Evolutionary conservation across 2,888 invertebrate genomes (phyloP).

Genomic region (Steinernema scapterisci): DNA sequence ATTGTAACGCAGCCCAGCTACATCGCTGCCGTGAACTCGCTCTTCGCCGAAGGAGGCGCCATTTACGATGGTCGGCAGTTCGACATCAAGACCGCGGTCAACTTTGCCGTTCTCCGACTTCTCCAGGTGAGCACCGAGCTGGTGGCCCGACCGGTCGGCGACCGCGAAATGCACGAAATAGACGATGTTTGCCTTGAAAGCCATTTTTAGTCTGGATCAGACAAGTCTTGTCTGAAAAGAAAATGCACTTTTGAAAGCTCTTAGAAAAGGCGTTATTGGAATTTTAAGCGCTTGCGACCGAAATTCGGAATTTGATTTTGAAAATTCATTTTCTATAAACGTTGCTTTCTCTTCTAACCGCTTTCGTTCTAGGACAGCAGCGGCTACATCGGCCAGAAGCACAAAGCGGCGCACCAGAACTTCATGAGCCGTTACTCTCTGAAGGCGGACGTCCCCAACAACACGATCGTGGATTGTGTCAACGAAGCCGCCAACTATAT

Average conservation of each 20-base stretch:
- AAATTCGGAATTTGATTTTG: too few species aligned
- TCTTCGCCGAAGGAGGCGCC: slow-evolving; percentile 40
- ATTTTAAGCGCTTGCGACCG: too few species aligned
- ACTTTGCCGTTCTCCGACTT: slow-evolving; percentile 52
- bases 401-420: slow-evolving; percentile 20
- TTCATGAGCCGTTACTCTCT: neutral
- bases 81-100: slow-evolving; percentile 42
- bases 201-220: too few species aligned
- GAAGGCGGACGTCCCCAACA: slow-evolving; percentile 6
- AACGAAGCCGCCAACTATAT: slow-evolving; percentile 53
- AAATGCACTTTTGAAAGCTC: too few species aligned
- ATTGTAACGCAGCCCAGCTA: slow-evolving; percentile 58
- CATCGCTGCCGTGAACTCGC: slow-evolving; percentile 55
- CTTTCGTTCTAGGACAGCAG: slow-evolving; percentile 38
- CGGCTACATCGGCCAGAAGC: slow-evolving; percentile 44
- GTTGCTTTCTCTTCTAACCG: too few species aligned
- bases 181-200: too few species aligned
- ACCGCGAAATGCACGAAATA: neutral
- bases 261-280: too few species aligned
- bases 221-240: too few species aligned
- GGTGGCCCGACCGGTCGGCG: slow-evolving; percentile 8
- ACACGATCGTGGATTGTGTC: slow-evolving; percentile 44
- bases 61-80: slow-evolving; percentile 33
- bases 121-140: slow-evolving; percentile 34
- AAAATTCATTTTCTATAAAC: too few species aligned